Evolutionary conservation across 2,888 invertebrate species (phyloP).

Genomic region (Drosophila vallismaia): DNA sequence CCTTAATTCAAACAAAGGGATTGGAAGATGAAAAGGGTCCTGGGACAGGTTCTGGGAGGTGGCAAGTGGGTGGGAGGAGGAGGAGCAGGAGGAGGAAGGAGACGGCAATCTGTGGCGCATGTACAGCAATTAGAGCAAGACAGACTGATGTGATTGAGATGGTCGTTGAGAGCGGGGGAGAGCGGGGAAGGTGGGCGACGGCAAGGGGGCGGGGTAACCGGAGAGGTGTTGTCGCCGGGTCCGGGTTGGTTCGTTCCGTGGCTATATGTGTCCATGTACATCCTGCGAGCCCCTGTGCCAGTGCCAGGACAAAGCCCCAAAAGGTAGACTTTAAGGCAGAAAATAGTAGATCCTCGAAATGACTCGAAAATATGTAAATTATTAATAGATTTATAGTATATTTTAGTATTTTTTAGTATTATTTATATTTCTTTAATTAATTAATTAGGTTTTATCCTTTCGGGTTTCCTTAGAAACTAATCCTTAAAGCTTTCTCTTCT

Average conservation of each 20-base stretch:
- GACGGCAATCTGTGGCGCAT: slow-evolving; percentile 46
- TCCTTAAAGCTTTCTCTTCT: background rate
- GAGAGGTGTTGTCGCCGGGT: slow-evolving; percentile 9
- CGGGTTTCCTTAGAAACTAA: too few species aligned
- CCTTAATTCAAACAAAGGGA: slow-evolving; percentile 56
- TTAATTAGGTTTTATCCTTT: too few species aligned
- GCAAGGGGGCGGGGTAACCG: slow-evolving; percentile 2
- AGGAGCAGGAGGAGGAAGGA: too few species aligned
- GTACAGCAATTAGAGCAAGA: slow-evolving; percentile 68
- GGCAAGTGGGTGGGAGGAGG: background rate
- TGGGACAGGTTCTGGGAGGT: background rate
- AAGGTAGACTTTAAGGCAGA: slow-evolving; percentile 21
- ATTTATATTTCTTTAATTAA: too few species aligned
- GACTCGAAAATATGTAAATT: too few species aligned
- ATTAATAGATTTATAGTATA: too few species aligned
- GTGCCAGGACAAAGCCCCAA: background rate
- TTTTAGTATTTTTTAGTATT: too few species aligned
- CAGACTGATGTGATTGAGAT: slow-evolving; percentile 30
- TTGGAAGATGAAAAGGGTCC: slow-evolving; percentile 37
- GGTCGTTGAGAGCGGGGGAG: background rate
- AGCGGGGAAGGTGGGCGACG: background rate
- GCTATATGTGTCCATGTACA: slow-evolving; percentile 22
- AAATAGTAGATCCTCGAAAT: slow-evolving; percentile 1
- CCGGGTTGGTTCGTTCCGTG: slow-evolving; percentile 31
- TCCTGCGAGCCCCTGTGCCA: background rate